Conservation (phyloP, 2,888 invertebrate genomes). For the Amphipyra berbera region DNA sequence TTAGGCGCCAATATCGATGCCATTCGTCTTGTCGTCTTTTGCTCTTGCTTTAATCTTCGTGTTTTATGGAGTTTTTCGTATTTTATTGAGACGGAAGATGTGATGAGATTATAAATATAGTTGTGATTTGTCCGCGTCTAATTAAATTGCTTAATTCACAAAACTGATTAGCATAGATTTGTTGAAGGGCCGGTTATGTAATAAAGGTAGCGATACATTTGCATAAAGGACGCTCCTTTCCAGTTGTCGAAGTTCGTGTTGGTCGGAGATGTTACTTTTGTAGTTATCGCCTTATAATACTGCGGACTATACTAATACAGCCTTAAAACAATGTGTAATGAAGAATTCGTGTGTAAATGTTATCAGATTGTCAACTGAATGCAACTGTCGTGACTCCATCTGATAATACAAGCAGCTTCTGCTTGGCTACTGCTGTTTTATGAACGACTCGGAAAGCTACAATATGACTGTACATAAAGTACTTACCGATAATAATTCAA, state of each 20-base stretch:
- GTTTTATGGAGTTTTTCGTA: slow-evolving; percentile 33
- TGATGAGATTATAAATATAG: slow-evolving; percentile 31
- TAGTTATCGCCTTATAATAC: no score
- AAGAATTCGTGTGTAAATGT: slow-evolving; percentile 17
- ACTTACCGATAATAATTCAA: no score
- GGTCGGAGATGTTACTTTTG: no score
- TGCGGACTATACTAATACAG: no score
- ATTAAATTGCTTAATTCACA: slow-evolving; percentile 30
- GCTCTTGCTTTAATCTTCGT: slow-evolving; percentile 43
- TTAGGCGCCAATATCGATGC: slow-evolving; percentile 56
- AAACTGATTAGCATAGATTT: slow-evolving; percentile 31
- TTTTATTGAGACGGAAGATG: slow-evolving; percentile 39
- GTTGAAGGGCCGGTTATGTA: slow-evolving; percentile 23
- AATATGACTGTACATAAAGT: neutral
- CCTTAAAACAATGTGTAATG: neutral
- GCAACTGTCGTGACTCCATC: slow-evolving; percentile 20
- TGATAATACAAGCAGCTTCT: slow-evolving; percentile 12
- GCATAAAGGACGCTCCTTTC: slow-evolving; percentile 17
- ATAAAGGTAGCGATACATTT: slow-evolving; percentile 22
- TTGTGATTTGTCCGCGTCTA: slow-evolving; percentile 27
- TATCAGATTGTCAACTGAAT: slow-evolving; percentile 55
- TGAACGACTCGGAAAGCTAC: neutral
- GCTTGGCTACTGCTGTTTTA: neutral
- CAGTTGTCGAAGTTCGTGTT: neutral
- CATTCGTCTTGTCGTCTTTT: slow-evolving; percentile 45